Conservation (phyloP, 2,113 vertebrate genomes). For the Gnathonemus echidnorhynchus region DNA sequence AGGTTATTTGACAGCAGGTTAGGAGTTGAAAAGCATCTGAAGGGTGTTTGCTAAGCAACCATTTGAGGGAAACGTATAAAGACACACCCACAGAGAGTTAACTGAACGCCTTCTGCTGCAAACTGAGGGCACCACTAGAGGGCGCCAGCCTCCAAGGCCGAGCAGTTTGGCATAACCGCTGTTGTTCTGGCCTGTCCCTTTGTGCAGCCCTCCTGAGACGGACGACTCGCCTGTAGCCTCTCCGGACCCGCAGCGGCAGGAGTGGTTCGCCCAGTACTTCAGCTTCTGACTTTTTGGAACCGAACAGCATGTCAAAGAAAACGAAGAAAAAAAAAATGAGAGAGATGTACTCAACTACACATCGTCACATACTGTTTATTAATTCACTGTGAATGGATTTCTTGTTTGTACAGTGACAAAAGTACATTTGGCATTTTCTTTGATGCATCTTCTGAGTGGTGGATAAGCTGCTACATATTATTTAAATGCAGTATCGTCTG, state of each 20-base stretch:
- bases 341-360: slow-evolving; percentile 47
- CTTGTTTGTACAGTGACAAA: slow-evolving; percentile 61
- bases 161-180: not conserved
- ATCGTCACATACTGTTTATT: slow-evolving; percentile 52
- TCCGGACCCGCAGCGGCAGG: slow-evolving; percentile 87
- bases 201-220: slow-evolving; percentile 85
- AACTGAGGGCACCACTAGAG: not conserved
- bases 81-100: not conserved
- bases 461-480: slow-evolving; percentile 55
- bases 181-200: not conserved
- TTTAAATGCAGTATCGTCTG: slow-evolving; percentile 55
- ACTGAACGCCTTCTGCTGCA: not conserved
- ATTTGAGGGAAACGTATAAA: not conserved
- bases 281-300: slow-evolving; percentile 82
- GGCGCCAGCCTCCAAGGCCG: not conserved
- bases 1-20: not conserved
- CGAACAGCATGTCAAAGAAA: slow-evolving; percentile 76
- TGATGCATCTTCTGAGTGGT: slow-evolving; percentile 57
- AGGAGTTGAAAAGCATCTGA: not conserved
- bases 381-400: slow-evolving; percentile 57
- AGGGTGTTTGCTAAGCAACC: not conserved
- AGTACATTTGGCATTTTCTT: slow-evolving; percentile 60
- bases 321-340: slow-evolving; percentile 28
- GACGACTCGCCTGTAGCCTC: slow-evolving; percentile 79
- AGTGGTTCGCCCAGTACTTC: slow-evolving; percentile 98